Percentiles rank a stretch among this genome's conserved stretches.
These are phyloP conservation scores for Trichogramma dendrolimi DNA, from an alignment of 2,888 invertebrate genomes.

Conservation along the genomic window DNA sequence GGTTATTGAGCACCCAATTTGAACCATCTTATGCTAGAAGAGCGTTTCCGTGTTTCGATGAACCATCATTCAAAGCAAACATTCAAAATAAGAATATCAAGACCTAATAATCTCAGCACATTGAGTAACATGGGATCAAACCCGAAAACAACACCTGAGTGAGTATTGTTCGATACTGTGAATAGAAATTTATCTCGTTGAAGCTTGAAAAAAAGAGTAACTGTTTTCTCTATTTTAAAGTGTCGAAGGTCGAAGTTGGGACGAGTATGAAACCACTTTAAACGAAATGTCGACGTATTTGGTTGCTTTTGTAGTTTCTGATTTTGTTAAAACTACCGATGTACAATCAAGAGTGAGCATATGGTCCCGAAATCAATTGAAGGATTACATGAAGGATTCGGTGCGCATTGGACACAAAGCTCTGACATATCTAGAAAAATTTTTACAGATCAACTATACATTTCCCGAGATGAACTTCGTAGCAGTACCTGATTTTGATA, in stretches of 20 bases:
- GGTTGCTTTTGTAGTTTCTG: slow-evolving; percentile 71
- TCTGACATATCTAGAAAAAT: slow-evolving; percentile 66
- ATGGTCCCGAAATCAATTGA: slow-evolving; percentile 47
- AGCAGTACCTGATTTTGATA: slow-evolving; percentile 31
- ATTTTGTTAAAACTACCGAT: slow-evolving; percentile 43
- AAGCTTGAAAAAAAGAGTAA: neutral
- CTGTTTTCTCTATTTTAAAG: slow-evolving; percentile 6
- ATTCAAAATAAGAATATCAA: slow-evolving; percentile 38
- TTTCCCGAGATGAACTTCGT: slow-evolving; percentile 77
- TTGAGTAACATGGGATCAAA: slow-evolving; percentile 40
- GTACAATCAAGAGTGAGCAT: slow-evolving; percentile 2
- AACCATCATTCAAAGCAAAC: slow-evolving; percentile 50
- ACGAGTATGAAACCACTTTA: slow-evolving; percentile 68
- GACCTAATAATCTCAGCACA: slow-evolving; percentile 30
- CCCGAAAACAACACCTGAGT: slow-evolving; percentile 23
- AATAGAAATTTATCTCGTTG: neutral
- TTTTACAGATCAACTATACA: slow-evolving; percentile 70
- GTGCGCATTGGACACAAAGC: slow-evolving; percentile 65
- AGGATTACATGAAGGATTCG: slow-evolving; percentile 36
- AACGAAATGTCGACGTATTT: slow-evolving; percentile 80
- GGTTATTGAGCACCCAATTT: slow-evolving; percentile 26
- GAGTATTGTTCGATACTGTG: slow-evolving; percentile 23
- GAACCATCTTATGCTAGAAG: slow-evolving; percentile 58
- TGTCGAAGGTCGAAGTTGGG: slow-evolving; percentile 42
- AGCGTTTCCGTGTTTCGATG: slow-evolving; percentile 78